Base-by-base conservation (phyloP, 2,888 invertebrate genomes). In the Melanostoma scalare region DNA sequence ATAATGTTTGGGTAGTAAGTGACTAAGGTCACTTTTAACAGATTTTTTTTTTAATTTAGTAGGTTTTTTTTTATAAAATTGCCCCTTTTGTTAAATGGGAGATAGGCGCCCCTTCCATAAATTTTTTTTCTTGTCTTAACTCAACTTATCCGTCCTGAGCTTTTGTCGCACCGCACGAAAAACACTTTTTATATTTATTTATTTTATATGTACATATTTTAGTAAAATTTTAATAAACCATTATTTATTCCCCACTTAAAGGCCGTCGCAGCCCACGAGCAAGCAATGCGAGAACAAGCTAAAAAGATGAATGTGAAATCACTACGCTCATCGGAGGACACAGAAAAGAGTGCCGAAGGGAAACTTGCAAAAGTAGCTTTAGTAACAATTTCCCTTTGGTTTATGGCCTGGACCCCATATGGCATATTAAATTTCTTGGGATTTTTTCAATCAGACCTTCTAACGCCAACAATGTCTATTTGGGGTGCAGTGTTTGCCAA, bases 301-400 rank as follows among this genome's bases (percentile, higher is more conserved):
- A 97, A 97, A 92, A 97, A 97, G 92, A 97, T 97, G 97, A 97
- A 97, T 91, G 97, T 97, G 4, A 95, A 96, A 84, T 96, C 96
- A 48, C 93, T 97, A 71, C 93, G 97, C 89, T 96, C 96, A 40
- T 93, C 95, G 31, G 96, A 96, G 89, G 94, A 94, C 86, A 93
- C 94, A 9, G 94, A 94, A 87, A 95, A 95, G 61, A 96, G 96
- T 88, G 96, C 96, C 6, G 97, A 97, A 91, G 95, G 95, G 90
- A 96, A 96, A 93, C 91, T 97, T 87, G 97, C 97, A 73, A 97
- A 97, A 93, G 96, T 98, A 69, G 97, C 98, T 68, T 92, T 98
- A 89, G 96, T 96, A 93, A 97, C 97, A 82, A 96, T 98, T 88
- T 94, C 96, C 0, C 92, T 97, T 86, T 98, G 97, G 96, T 95